Base-by-base conservation (phyloP, 2,888 invertebrate species). In the Caenorhabditis sp. region DNA sequence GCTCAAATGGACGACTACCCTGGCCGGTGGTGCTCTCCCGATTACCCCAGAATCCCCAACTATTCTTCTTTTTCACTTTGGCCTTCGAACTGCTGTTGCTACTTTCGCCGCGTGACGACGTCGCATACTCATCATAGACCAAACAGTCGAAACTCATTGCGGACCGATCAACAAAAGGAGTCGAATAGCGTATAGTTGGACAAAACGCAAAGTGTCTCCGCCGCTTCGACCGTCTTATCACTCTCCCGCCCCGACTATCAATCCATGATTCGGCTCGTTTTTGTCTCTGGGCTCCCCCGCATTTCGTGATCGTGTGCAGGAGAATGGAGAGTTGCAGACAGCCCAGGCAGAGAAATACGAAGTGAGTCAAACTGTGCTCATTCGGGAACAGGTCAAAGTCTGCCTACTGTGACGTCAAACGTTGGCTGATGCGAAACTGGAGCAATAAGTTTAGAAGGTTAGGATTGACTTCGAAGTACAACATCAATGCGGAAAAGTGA, bases 31-130 rank as follows among this genome's bases (percentile, higher is more conserved):
- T 53, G 20, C 55, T 56, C 11, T 59, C 62, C 27, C 63, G 62
- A n/a, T 58, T 73, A 13, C 62, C 70, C 56, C 56, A 68, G 45
- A 75, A 62, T 9, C 68, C 62, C 56, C 55, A 58, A 35, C 68
- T 62, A 45, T 70, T 75, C 56, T 68, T 70, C 56, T 75, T 75
- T 35, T 75, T 75, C 35, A 75, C 55, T 53, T 75, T 75, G 9
- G 37, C 15, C 27, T 62, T 61, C 17, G 72, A 72, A 15, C 71
- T 15, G 46, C 39, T 45, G 13, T 43, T 45, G 5, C 56, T 55
- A 17, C 65, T 24, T 3, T 43, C 50, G 15, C 41, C 24, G 20
- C 48, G 35, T 3, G 61, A 55, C 13, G 61, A 41, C 26, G 59
- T 45, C 55, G 74, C 66, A 39, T 74, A 74, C 48, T 76, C 77